phyloP scores from a whole-genome alignment of 2,888 invertebrate species.

The Calameuta pallipes region DNA sequence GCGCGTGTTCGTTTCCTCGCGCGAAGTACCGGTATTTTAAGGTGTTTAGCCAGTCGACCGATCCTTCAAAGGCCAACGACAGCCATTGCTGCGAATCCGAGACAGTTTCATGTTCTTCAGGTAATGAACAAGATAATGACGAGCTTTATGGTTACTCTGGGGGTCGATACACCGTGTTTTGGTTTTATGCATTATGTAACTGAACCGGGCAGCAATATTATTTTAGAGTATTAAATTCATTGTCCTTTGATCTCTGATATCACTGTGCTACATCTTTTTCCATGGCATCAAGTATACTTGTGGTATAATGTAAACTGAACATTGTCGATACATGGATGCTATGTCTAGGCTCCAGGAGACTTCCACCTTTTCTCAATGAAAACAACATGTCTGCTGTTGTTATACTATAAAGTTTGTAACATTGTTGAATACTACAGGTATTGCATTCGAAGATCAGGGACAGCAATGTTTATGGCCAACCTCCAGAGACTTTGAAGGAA shows the following conservation, averaged over 20 bases:
- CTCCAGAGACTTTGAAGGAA: conserved; percentile 68
- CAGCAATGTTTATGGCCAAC: neutral
- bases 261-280: neutral
- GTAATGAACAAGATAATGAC: conserved; percentile 33
- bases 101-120: conserved; percentile 40
- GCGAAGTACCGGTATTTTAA: conserved; percentile 51
- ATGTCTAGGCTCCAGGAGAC: neutral
- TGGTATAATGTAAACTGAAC: neutral
- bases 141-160: conserved; percentile 11
- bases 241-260: neutral
- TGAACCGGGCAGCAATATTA: conserved; percentile 6
- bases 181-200: conserved; percentile 44
- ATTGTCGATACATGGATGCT: neutral
- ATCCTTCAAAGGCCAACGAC: conserved; percentile 23
- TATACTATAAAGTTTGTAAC: neutral
- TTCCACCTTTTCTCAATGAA: neutral
- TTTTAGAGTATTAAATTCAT: neutral
- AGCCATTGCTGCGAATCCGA: conserved; percentile 31
- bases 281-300: neutral
- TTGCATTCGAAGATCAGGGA: conserved; percentile 16
- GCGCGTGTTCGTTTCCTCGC: conserved; percentile 51
- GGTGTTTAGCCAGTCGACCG: conserved; percentile 40
- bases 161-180: conserved; percentile 15
- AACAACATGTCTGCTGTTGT: neutral
- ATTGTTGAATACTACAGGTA: conserved; percentile 7